These are phyloP conservation scores for Teleogryllus oceanicus DNA, from an alignment of 2,888 invertebrate species.

Conservation along the genomic window DNA sequence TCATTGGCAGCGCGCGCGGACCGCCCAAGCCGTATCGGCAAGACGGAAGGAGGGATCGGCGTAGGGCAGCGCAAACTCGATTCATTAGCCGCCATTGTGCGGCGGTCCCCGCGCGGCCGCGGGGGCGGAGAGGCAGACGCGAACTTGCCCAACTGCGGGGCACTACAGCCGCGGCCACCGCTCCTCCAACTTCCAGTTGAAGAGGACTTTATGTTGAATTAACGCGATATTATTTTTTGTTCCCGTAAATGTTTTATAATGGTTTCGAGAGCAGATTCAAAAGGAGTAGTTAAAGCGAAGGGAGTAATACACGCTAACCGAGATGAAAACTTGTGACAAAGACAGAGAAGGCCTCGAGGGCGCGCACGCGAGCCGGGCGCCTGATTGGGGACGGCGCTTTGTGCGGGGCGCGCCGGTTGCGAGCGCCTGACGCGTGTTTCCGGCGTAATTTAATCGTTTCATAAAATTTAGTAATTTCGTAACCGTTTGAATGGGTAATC, in stretches of 20 bases:
- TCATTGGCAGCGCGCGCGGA: no score
- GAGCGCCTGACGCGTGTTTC: neutral
- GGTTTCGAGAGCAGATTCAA: neutral
- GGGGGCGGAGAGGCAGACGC: no score
- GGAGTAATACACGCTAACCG: neutral
- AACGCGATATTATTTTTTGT: constrained; percentile 1
- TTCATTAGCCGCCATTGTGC: neutral
- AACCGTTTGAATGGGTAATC: neutral
- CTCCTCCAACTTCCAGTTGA: neutral
- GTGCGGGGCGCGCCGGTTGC: neutral
- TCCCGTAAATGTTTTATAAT: constrained; percentile 5
- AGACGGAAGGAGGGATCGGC: neutral
- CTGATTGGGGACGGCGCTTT: no score
- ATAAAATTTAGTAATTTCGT: neutral
- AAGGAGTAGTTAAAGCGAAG: neutral
- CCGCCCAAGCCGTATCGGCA: no score
- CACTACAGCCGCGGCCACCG: no score
- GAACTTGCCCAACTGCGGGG: no score
- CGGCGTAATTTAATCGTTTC: neutral
- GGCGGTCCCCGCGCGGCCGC: neutral
- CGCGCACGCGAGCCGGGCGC: neutral
- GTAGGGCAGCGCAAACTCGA: neutral
- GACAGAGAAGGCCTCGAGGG: neutral
- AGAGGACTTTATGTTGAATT: neutral
- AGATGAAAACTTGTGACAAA: neutral